Conservation (phyloP, 2,113 vertebrate genomes). For the Patagioenas fasciata region DNA sequence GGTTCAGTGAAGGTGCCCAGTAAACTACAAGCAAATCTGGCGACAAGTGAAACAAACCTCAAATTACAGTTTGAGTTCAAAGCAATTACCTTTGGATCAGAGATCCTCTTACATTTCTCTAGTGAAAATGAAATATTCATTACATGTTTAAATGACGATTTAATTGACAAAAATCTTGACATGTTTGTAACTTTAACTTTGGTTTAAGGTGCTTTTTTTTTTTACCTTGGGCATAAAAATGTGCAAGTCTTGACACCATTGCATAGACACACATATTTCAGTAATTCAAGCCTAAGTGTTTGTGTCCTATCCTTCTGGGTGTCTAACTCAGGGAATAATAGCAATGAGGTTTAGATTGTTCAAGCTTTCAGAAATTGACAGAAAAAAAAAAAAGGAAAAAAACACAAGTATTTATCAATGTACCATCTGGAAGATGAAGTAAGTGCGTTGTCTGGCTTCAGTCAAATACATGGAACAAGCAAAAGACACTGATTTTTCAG, state of each 20-base stretch:
- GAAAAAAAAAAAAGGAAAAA: no score
- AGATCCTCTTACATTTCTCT: not conserved
- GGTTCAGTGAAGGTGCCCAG: not conserved
- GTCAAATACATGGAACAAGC: not conserved
- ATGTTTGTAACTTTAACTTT: conserved; percentile 27
- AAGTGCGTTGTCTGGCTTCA: not conserved
- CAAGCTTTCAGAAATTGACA: not conserved
- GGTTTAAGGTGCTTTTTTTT: not conserved
- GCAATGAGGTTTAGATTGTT: conserved; percentile 15
- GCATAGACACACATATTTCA: conserved; percentile 23
- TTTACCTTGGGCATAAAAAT: not conserved
- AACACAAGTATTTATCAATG: conserved; percentile 27
- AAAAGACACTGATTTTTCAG: not conserved
- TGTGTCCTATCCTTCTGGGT: conserved; percentile 17
- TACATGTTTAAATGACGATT: conserved; percentile 30
- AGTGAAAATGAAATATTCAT: conserved; percentile 30
- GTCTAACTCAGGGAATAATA: conserved; percentile 31
- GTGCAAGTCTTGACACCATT: not conserved
- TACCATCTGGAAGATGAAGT: conserved; percentile 16
- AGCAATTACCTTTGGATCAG: not conserved
- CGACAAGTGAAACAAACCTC: not conserved
- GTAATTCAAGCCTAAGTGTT: conserved; percentile 41
- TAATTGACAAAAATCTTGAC: conserved; percentile 43
- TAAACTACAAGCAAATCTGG: not conserved
- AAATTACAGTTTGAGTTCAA: not conserved